Base-by-base conservation (phyloP, 2,888 invertebrate genomes). In the Ptychoptera contaminata region DNA sequence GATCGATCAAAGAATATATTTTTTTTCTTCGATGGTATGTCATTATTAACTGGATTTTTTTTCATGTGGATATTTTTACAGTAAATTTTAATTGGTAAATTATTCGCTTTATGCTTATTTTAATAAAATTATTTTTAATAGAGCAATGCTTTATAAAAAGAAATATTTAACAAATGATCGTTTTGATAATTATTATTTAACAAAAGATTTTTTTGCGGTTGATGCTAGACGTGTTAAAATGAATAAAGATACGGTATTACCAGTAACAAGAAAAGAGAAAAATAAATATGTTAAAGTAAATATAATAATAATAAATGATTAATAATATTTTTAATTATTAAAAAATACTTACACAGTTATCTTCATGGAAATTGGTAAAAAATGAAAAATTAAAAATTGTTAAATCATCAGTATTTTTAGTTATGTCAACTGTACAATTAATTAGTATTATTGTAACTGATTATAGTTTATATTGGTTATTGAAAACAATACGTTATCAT, bases 401-500 rank as follows among this genome's bases (percentile, higher is more conserved):
- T 0, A 53, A 55, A 15, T 57, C 59, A 3, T 47, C 52, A 8
- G 60, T 77, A 62, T 74, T 82, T 49, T 69, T 87, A 58, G 54
- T 71, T 0, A 67, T 80, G 12, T 74, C 81, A 0, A 73, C 77
- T 0, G 64, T 84, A 46, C 86, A 90, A 58, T 67, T 88, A 11
- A 62, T 73, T 23, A 75, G 80, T 39, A 81, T 85, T 55, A 77
- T 91, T 57, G 62, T 76, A 15, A 73, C 78, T 2, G 91, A 92
- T 62, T 86, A 82, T 58, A 74, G 79, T 16, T 63, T 91, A 0
- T 87, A 74, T 58, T 85, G 85, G 81, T 68, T 88, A n/a, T 61
- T 91, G 48, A 62, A 62, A 66, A 50, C 65, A 56, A 67, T 73
- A 53, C 53, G 67, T 48, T 60, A 63, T 53, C 57, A 74, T 60